phyloP scores from a whole-genome alignment of 2,113 vertebrate species.

The Gambusia holbrooki region DNA sequence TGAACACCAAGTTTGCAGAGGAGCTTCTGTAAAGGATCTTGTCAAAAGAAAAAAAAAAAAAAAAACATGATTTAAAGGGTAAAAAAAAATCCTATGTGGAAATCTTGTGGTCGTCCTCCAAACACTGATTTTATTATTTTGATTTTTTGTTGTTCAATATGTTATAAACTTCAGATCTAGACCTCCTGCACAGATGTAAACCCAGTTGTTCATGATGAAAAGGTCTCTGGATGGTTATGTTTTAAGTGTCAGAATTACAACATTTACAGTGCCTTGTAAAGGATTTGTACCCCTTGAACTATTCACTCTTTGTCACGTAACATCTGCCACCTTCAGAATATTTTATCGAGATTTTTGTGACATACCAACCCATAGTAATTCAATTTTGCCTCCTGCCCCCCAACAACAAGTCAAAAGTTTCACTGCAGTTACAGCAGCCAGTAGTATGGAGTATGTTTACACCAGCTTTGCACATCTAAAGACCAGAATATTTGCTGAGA shows the following conservation, averaged over 20 bases:
- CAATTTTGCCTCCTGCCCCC: too few species aligned
- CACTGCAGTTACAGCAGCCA: background rate
- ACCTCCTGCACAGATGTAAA: conserved; percentile 24
- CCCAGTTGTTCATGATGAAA: background rate
- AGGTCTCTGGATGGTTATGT: conserved; percentile 1
- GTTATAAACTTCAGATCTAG: conserved; percentile 24
- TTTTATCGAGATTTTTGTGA: too few species aligned
- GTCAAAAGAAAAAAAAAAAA: conserved; percentile 26
- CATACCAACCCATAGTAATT: too few species aligned
- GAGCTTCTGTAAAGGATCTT: conserved; percentile 39
- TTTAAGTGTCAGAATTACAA: conserved; percentile 12
- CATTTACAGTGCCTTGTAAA: conserved; percentile 1
- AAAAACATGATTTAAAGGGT: background rate
- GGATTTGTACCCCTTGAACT: background rate
- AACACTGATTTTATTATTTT: conserved; percentile 37
- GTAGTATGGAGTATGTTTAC: background rate
- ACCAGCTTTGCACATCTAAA: background rate
- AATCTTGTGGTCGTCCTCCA: conserved; percentile 23
- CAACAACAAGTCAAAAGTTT: background rate
- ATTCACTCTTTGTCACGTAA: background rate
- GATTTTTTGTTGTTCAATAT: conserved; percentile 33
- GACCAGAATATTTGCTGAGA: background rate
- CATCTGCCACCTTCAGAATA: background rate
- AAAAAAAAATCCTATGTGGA: conserved; percentile 41
- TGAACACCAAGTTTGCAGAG: conserved; percentile 46